These are phyloP conservation scores for Trichogramma evanescens DNA, from an alignment of 2,888 invertebrate species.

Conservation along the genomic window DNA sequence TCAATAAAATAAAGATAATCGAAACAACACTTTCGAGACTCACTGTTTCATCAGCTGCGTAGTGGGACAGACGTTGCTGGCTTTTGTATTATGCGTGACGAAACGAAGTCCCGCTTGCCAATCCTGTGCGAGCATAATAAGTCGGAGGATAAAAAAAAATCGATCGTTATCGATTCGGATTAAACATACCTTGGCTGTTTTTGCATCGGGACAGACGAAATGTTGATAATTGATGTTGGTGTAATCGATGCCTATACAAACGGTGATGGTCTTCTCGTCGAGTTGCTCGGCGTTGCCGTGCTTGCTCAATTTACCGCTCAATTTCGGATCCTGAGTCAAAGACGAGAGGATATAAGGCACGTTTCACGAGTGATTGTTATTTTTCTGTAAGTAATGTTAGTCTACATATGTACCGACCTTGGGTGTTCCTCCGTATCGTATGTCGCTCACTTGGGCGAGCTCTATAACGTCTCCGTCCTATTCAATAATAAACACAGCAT, in stretches of 20 bases:
- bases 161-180: background rate
- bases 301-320: conserved; percentile 50
- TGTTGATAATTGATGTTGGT: conserved; percentile 61
- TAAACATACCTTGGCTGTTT: conserved; percentile 53
- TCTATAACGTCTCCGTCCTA: conserved; percentile 46
- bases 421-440: conserved; percentile 44
- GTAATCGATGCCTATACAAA: conserved; percentile 61
- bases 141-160: background rate
- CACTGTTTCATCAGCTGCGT: conserved; percentile 98
- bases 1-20: background rate
- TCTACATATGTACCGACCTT: conserved; percentile 29
- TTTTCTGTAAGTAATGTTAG: background rate
- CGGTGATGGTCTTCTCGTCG: conserved; percentile 58
- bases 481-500: background rate
- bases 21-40: conserved; percentile 49
- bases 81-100: conserved; percentile 94
- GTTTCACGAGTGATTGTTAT: background rate
- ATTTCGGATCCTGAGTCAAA: conserved; percentile 48
- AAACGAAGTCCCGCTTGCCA: conserved; percentile 87
- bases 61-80: conserved; percentile 90
- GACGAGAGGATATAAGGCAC: background rate
- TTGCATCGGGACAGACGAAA: conserved; percentile 54
- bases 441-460: conserved; percentile 44
- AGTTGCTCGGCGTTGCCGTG: conserved; percentile 48
- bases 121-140: conserved; percentile 52